Evolutionary conservation across 2,888 invertebrate species (phyloP).

Genomic region (Dyspetes luteomarginatus): DNA sequence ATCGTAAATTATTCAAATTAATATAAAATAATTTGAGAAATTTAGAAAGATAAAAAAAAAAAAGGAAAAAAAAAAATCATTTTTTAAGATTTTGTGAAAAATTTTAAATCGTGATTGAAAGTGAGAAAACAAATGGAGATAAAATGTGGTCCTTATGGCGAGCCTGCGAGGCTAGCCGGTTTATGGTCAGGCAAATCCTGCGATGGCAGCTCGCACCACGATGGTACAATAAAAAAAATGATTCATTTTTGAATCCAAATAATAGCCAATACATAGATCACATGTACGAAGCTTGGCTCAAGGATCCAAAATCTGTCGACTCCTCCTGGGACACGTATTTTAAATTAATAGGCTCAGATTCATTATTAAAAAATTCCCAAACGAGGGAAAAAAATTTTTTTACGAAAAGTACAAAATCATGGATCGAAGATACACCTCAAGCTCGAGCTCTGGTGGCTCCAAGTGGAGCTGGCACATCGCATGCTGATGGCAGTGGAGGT

Average conservation of each 20-base stretch:
- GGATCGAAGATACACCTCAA: constrained; percentile 42
- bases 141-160: constrained; percentile 66
- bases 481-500: background rate
- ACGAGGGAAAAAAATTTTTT: background rate
- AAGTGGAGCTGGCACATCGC: background rate
- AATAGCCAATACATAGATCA: constrained; percentile 77
- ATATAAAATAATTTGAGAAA: no score
- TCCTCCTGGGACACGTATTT: constrained; percentile 77
- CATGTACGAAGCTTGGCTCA: constrained; percentile 75
- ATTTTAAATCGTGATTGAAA: constrained; percentile 1
- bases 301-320: constrained; percentile 73
- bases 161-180: constrained; percentile 39
- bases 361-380: background rate
- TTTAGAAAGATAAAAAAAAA: no score
- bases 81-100: background rate
- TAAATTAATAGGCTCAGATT: constrained; percentile 48
- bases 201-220: constrained; percentile 48
- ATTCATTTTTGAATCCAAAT: constrained; percentile 72
- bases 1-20: no score
- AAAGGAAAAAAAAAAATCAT: no score
- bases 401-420: background rate
- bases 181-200: constrained; percentile 23
- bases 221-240: constrained; percentile 56
- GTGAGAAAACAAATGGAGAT: constrained; percentile 56
- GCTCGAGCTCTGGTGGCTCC: constrained; percentile 32